phyloP scores from a whole-genome alignment of 2,888 invertebrate genomes.

The Augochlorella aurata region DNA sequence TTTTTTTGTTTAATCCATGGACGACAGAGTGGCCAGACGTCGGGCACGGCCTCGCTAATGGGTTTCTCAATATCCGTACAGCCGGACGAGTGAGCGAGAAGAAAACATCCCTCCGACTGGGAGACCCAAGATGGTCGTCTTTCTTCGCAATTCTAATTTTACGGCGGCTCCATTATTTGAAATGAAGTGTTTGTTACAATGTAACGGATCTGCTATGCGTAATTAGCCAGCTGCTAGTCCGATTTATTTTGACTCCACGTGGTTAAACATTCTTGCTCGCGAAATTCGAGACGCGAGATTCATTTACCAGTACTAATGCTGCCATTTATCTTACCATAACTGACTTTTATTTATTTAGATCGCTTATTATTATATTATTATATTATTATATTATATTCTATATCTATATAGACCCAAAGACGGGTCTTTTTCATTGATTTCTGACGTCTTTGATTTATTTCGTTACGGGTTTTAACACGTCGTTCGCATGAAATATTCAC shows the following conservation, averaged over 20 bases:
- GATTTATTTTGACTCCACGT: too few species aligned
- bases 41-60: not conserved
- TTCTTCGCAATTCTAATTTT: not conserved
- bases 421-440: too few species aligned
- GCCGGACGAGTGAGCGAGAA: not conserved
- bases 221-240: too few species aligned
- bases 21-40: not conserved
- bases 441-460: not conserved
- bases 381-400: too few species aligned
- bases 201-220: too few species aligned
- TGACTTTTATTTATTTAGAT: too few species aligned
- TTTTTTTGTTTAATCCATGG: slow-evolving; percentile 1
- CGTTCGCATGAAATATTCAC: too few species aligned
- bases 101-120: not conserved
- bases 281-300: not conserved
- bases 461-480: slow-evolving; percentile 5
- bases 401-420: too few species aligned
- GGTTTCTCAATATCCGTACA: not conserved
- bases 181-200: not conserved
- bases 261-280: too few species aligned
- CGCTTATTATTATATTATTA: too few species aligned
- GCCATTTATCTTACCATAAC: too few species aligned
- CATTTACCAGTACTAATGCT: too few species aligned
- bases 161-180: not conserved
- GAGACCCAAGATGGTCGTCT: not conserved